Conservation (phyloP, 2,797 vertebrate species). For the Euthynnus affinis region DNA sequence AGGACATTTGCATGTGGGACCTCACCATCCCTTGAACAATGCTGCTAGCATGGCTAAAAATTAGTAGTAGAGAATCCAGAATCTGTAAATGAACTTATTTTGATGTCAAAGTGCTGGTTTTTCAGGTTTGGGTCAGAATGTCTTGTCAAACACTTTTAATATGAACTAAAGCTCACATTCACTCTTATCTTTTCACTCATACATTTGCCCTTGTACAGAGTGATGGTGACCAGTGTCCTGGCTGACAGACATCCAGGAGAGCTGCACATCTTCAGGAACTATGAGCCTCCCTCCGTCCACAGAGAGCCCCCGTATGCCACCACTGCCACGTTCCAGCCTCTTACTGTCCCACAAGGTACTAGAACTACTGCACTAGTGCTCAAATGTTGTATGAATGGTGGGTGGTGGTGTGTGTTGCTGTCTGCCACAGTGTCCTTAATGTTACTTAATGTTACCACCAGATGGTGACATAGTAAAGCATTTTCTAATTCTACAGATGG, state of each 20-base stretch:
- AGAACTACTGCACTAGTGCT: not conserved
- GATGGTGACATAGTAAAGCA: not conserved
- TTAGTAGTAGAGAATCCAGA: too few relatives aligned
- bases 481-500: too few relatives aligned
- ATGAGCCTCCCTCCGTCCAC: slow-evolving; percentile 85
- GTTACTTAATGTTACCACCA: not conserved
- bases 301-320: slow-evolving; percentile 86
- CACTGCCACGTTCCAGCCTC: slow-evolving; percentile 87
- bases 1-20: too few relatives aligned
- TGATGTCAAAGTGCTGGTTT: too few relatives aligned
- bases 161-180: not conserved
- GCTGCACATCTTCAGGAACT: slow-evolving; percentile 97
- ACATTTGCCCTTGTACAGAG: slow-evolving; percentile 79
- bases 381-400: not conserved
- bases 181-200: not conserved
- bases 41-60: too few relatives aligned
- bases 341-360: slow-evolving; percentile 91
- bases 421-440: not conserved
- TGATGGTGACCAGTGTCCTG: slow-evolving; percentile 95
- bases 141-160: not conserved
- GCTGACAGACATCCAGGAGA: slow-evolving; percentile 97
- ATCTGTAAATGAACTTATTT: too few relatives aligned
- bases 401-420: not conserved
- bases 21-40: too few relatives aligned
- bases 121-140: too few relatives aligned